Conservation (phyloP, 2,797 vertebrate genomes). For the Xenentodon cancila region DNA sequence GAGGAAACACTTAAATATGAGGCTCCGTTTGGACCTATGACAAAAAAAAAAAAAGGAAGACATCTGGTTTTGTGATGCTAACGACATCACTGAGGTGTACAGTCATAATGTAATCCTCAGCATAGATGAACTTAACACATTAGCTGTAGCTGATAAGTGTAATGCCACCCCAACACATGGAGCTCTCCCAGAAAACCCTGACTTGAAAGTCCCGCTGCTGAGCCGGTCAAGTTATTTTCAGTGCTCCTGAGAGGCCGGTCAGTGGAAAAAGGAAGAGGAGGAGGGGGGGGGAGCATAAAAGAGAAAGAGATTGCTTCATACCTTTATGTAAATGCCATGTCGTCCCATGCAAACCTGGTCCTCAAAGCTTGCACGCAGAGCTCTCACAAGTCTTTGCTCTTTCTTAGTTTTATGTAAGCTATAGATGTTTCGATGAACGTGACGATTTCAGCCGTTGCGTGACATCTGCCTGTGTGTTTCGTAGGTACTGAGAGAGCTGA, state of each 20-base stretch:
- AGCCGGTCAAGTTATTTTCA: slow-evolving; percentile 85
- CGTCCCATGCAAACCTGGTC: slow-evolving; percentile 50
- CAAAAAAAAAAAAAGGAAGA: slow-evolving; percentile 73
- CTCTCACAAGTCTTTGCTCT: slow-evolving; percentile 37
- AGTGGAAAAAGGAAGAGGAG: slow-evolving; percentile 58
- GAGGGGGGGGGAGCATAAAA: slow-evolving; percentile 37
- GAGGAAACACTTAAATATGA: slow-evolving; percentile 60
- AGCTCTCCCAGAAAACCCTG: slow-evolving; percentile 71
- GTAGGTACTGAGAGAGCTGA: slow-evolving; percentile 36
- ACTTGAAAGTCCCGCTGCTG: slow-evolving; percentile 79
- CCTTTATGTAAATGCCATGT: slow-evolving; percentile 61
- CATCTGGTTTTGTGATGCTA: slow-evolving; percentile 78
- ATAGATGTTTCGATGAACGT: slow-evolving; percentile 6
- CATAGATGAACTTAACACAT: slow-evolving; percentile 53
- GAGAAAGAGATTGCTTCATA: slow-evolving; percentile 50
- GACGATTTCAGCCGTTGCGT: slow-evolving; percentile 20
- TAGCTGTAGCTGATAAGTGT: slow-evolving; percentile 42
- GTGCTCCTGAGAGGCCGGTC: slow-evolving; percentile 81
- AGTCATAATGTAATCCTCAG: slow-evolving; percentile 64
- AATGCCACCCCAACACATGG: slow-evolving; percentile 49
- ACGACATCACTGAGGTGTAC: slow-evolving; percentile 71
- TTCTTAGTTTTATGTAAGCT: slow-evolving; percentile 32
- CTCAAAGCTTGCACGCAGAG: slow-evolving; percentile 40
- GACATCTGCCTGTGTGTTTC: slow-evolving; percentile 22
- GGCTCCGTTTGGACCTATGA: slow-evolving; percentile 64